phyloP scores from a whole-genome alignment of 2,113 vertebrate genomes.

The Morphnarchus princeps region DNA sequence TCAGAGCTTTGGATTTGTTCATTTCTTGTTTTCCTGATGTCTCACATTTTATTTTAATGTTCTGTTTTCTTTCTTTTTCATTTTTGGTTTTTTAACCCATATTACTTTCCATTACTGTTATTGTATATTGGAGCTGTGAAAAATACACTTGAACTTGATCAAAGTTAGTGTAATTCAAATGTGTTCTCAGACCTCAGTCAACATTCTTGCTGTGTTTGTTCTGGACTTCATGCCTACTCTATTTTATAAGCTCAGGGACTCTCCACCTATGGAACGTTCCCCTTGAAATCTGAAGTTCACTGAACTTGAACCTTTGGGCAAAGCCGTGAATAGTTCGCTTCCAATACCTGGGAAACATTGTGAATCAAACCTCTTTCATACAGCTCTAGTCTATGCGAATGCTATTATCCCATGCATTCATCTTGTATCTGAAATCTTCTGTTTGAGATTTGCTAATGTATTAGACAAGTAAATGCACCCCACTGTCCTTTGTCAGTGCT shows the following conservation, averaged over 20 bases:
- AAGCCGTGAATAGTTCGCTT: background rate
- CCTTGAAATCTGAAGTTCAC: constrained; percentile 19
- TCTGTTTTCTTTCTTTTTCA: background rate
- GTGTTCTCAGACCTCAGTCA: constrained; percentile 10
- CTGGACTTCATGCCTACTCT: background rate
- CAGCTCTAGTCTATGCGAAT: background rate
- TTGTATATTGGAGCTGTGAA: constrained; percentile 10
- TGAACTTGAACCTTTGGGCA: constrained; percentile 1
- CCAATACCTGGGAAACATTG: background rate
- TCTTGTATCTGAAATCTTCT: background rate
- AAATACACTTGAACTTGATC: constrained; percentile 17
- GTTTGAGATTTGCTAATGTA: background rate
- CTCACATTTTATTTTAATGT: background rate
- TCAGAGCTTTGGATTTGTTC: background rate
- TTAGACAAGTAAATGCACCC: background rate
- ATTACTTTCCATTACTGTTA: background rate
- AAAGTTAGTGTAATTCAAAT: constrained; percentile 2
- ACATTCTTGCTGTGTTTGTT: constrained; percentile 48
- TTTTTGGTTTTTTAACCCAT: background rate
- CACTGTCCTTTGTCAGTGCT: background rate
- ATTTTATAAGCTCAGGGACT: constrained; percentile 28
- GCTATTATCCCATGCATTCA: background rate
- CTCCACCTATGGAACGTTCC: background rate
- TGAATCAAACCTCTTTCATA: background rate
- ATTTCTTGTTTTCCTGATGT: background rate